Evolutionary conservation across 2,888 invertebrate genomes (phyloP), one percentile per base, ranked within the genome.

Genomic region (Drosophila mettleri): DNA sequence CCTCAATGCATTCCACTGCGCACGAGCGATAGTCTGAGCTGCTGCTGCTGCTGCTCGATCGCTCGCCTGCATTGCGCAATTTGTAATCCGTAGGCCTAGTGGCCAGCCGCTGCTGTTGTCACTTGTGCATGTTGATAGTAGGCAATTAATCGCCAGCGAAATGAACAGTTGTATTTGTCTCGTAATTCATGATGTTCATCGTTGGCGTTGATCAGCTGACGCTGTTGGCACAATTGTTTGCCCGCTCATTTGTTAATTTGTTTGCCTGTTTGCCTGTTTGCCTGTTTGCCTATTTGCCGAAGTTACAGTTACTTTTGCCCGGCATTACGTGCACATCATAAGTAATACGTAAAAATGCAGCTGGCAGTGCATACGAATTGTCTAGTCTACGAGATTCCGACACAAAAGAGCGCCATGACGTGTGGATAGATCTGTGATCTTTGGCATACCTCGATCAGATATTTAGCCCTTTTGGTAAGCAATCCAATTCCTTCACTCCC

Each of bases 1-100:
- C 61, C 80, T 61, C 78, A 86, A 70, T 83, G 83, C 83, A 83
- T 78, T 78, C 70, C 72, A 72, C 67, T 85, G 74, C 70, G 77
- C 74, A 49, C 74, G 57, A 65, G 53, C 61, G 65, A 74, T 8
- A 29, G 45, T 46, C 64, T 57, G 45, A 24, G 41, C 39, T 14
- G 20, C 22, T 22, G 39, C 38, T 22, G 22, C 14, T 39, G 20
- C 24, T 45, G 43, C 43, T 43, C n/a, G n/a, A n/a, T n/a, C n/a
- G 41, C 43, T 52, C n/a, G 49, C 34, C 39, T 29, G 34, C 29
- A 43, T 60, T 69, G 68, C 46, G 55, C 39, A 76, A 72, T 41
- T 22, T 22, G 55, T 38, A 60, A 66, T 43, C 53, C 22, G 38
- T 55, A 64, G 64, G 74, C 57, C 64, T 55, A 69, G 43, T 16